phyloP scores from a whole-genome alignment of 2,797 vertebrate genomes.

The Microchirus variegatus region DNA sequence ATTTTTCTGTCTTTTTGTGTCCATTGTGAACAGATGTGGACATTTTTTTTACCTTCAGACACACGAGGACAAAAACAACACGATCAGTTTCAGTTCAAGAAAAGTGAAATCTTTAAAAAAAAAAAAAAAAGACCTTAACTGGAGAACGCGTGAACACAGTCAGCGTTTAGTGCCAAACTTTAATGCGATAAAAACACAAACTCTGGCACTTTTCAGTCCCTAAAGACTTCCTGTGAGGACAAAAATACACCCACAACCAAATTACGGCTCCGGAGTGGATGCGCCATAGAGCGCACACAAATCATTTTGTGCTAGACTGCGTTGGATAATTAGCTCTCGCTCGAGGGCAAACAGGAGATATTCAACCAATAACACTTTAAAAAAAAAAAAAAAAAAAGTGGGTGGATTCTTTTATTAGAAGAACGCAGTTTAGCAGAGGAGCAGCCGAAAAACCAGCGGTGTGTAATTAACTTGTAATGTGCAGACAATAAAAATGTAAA shows the following conservation, averaged over 20 bases:
- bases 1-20: too few relatives aligned
- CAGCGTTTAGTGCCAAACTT: slow-evolving; percentile 8
- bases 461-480: slow-evolving; percentile 66
- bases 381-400: slow-evolving; percentile 27
- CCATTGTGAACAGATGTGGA: too few relatives aligned
- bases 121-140: background rate
- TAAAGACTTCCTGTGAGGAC: slow-evolving; percentile 26
- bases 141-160: background rate
- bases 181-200: slow-evolving; percentile 27
- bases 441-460: slow-evolving; percentile 7
- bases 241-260: slow-evolving; percentile 34
- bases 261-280: slow-evolving; percentile 34
- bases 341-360: slow-evolving; percentile 36
- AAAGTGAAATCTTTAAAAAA: background rate
- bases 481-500: slow-evolving; percentile 68
- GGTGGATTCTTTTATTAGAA: slow-evolving; percentile 49
- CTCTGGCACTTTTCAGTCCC: slow-evolving; percentile 19
- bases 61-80: background rate
- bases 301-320: slow-evolving; percentile 59
- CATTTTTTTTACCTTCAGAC: too few relatives aligned
- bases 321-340: slow-evolving; percentile 60
- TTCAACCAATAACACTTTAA: slow-evolving; percentile 42
- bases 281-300: slow-evolving; percentile 38
- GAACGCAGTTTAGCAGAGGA: slow-evolving; percentile 34
- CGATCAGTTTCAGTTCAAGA: background rate